Base-by-base conservation (phyloP, 92 coral and sea anemone species). In the Chrysogorgia sp. region DNA sequence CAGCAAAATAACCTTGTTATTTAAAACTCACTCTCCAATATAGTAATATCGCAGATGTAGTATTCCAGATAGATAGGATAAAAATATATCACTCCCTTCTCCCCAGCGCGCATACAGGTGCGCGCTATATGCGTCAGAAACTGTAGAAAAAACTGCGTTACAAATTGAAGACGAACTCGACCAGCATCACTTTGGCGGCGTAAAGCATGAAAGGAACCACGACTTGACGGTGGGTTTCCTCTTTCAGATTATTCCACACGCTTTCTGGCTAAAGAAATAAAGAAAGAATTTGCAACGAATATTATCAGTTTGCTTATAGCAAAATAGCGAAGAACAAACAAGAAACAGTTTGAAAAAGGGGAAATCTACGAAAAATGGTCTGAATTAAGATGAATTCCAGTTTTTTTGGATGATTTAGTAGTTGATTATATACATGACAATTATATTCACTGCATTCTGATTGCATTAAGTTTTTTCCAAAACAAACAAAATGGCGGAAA, bases 121-220 rank as follows among this genome's bases (percentile, higher is more conserved):
- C 71, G 22, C 88, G 67, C 19, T 24, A n/a, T 34, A 31, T 61
- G 84, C 92, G 96, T 90, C 90, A 88, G 85, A 84, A 19, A 60
- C 86, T 15, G 17, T 49, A n/a, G 22, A 24, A 24, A 49, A 59
- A 28, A 25, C 9, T 59, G 9, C 34, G 53, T 47, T 15, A 59
- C 17, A 1, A 1, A 29, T 26, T 1, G 2, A 59, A 10, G 66
- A 34, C 66, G 28, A 59, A 59, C 20, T 59, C 66, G 34, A 40
- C 35, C 13, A 29, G 49, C 8, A 53, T 8, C 40, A 58, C 33
- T 53, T 21, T 64, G 41, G 40, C 34, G 24, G 19, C 30, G 58
- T 33, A 37, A 3, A 12, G 74, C 61, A 70, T 3, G 14, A 59
- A 15, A 30, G 66, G 66, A 30, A 59, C 66, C 12, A 59, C 35